phyloP scores from a whole-genome alignment of 2,888 invertebrate genomes.

The Cephalotes varians region DNA sequence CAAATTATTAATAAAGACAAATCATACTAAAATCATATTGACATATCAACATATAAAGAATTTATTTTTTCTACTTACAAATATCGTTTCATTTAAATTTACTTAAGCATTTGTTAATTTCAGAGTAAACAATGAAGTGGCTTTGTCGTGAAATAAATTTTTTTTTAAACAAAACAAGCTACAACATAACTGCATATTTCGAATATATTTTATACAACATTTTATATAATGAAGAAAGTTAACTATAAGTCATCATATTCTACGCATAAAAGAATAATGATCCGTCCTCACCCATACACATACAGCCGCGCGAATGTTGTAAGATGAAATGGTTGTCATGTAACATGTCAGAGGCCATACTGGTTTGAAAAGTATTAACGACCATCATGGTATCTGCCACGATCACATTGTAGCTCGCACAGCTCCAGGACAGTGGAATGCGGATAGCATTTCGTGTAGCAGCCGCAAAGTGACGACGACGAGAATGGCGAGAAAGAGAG shows the following conservation, averaged over 20 bases:
- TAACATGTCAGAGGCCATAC: conserved; percentile 38
- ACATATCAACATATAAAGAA: neutral
- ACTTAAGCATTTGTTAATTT: neutral
- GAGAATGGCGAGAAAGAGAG: neutral
- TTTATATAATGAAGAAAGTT: conserved; percentile 10
- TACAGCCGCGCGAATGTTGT: neutral
- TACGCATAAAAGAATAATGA: conserved; percentile 33
- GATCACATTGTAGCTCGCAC: conserved; percentile 50
- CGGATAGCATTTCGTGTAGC: conserved; percentile 45
- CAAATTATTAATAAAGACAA: neutral
- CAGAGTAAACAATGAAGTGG: neutral
- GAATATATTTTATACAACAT: neutral
- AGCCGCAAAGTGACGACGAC: conserved; percentile 46
- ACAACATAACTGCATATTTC: neutral
- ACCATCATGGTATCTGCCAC: conserved; percentile 46
- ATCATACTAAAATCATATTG: neutral
- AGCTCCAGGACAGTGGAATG: conserved; percentile 36
- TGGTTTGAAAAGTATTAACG: conserved; percentile 54
- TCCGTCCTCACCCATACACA: conserved; percentile 1
- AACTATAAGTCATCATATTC: conserved; percentile 21
- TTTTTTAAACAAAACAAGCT: neutral
- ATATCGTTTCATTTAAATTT: neutral
- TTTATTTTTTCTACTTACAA: neutral
- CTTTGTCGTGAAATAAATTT: neutral
- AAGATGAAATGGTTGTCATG: conserved; percentile 35